These are phyloP conservation scores for Muscidifurax raptorellus DNA, from an alignment of 1,140 invertebrate genomes.

Conservation along the genomic window DNA sequence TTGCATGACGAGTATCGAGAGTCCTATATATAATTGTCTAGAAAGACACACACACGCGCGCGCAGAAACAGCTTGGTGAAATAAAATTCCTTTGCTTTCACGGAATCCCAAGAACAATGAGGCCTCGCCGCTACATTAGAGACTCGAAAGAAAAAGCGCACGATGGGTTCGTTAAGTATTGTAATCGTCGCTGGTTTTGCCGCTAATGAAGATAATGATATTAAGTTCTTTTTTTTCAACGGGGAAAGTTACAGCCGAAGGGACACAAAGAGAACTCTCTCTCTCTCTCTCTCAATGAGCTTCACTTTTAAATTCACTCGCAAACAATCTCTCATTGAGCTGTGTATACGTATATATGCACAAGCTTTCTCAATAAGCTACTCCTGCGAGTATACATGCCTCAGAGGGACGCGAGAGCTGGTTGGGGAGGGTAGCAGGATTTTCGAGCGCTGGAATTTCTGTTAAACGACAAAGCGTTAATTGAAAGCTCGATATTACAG, in stretches of 20 bases:
- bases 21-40: neutral
- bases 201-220: constrained; percentile 47
- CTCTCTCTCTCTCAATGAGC: too few species aligned
- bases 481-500: constrained; percentile 51
- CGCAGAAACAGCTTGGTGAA: neutral
- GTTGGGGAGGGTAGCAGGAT: neutral
- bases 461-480: constrained; percentile 42
- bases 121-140: neutral
- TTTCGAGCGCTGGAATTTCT: constrained; percentile 3
- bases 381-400: neutral
- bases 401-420: neutral
- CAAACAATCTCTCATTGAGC: neutral
- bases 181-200: constrained; percentile 29
- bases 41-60: neutral
- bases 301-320: neutral
- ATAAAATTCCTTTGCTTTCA: neutral
- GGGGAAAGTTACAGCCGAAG: neutral
- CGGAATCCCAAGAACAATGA: neutral
- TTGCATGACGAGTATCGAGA: constrained; percentile 19
- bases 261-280: neutral
- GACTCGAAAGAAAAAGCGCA: constrained; percentile 20
- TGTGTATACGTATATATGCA: neutral
- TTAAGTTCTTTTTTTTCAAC: constrained; percentile 38
- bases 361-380: neutral
- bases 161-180: constrained; percentile 44